Base-by-base conservation (phyloP, 2,888 invertebrate genomes). In the Acanthopleura granulata region DNA sequence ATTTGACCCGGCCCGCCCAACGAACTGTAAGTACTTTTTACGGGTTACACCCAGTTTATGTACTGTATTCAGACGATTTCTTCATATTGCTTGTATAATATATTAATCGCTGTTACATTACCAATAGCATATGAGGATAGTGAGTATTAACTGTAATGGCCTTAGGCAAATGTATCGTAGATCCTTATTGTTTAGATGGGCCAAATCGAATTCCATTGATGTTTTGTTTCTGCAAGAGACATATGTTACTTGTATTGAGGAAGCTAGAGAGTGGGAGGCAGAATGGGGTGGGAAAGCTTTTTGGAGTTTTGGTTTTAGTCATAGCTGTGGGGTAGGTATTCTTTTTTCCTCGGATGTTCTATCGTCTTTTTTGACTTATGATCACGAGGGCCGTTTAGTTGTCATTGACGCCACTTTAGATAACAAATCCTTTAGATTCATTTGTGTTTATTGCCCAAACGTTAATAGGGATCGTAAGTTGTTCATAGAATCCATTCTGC, bases 211-310 rank as follows among this genome's bases (percentile, higher is more conserved):
- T 51, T 18, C 14, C 14, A 18, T 51, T 51, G 51, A 51, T 51
- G 18, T 51, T 51, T 51, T 51, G 18, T 51, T 51, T 51, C 18
- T 51, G 51, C 51, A 51, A 18, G 51, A 51, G 18, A 15, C 14
- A 15, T 51, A 51, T 51, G 51, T 51, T 15, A 51, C 51, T 51
- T 51, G 14, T 51, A 51, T 51, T 51, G 18, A 51, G 14, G 51
- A 51, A 15, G 51, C 14, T 51, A 51, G 18, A 51, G 14, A 15
- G 18, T 51, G 51, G 51, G 51, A 51, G 18, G 18, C 14, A 15
- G 51, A 51, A 51, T 51, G 51, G 51, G 51, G 51, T 18, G 51
- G 51, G 51, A 51, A 51, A 51, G 51, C 51, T 51, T 51, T 51
- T 51, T 51, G 51, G 51, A 51, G 51, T 18, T 51, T 51, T 51